Conservation (phyloP, 2,113 vertebrate genomes). For the Burhinus bistriatus region DNA sequence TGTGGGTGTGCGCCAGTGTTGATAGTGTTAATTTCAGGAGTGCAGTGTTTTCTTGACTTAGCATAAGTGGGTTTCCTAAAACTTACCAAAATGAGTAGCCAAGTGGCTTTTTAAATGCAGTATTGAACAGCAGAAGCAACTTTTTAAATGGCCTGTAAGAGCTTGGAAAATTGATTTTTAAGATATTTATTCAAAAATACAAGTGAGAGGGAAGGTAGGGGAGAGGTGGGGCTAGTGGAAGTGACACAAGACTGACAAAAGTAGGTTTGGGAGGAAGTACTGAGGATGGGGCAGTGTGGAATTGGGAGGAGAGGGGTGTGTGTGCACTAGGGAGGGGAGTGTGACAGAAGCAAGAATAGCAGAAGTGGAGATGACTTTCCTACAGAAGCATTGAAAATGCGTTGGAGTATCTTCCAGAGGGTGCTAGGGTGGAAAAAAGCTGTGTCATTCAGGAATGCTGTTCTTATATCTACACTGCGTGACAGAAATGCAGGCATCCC, state of each 20-base stretch:
- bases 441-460: not conserved
- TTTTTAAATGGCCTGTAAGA: not conserved
- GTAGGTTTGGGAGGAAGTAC: not conserved
- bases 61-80: not conserved
- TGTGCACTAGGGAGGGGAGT: not conserved
- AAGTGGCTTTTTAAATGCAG: not conserved
- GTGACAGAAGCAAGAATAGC: not conserved
- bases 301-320: not conserved
- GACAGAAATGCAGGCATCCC: not conserved
- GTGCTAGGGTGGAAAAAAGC: not conserved
- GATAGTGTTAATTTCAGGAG: not conserved
- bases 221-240: not conserved
- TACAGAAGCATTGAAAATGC: not conserved
- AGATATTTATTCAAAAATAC: not conserved
- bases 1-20: not conserved
- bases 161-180: not conserved
- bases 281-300: not conserved
- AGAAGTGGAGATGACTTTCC: not conserved
- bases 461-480: not conserved
- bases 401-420: not conserved
- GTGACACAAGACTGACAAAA: not conserved
- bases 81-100: not conserved
- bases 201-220: not conserved
- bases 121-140: not conserved
- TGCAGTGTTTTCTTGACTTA: not conserved